Evolutionary conservation across 2,888 invertebrate genomes (phyloP).

Genomic region (Cantharis nigra): DNA sequence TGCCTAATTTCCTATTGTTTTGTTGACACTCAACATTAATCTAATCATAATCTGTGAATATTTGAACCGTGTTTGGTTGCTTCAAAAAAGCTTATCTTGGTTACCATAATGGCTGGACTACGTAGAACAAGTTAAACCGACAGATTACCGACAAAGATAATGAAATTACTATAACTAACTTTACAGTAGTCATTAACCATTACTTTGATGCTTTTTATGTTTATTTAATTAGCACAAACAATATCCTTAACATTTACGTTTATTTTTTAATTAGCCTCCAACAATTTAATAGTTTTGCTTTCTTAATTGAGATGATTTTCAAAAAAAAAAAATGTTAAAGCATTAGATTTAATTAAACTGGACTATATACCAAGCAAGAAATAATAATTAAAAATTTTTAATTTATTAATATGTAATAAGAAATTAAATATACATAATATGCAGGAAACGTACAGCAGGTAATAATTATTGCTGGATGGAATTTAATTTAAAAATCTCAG

Average conservation of each 20-base stretch:
- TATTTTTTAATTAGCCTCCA: background rate
- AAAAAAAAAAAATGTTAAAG: background rate
- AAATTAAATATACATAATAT: background rate
- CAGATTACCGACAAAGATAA: conserved; percentile 13
- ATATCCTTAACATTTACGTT: background rate
- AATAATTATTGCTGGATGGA: background rate
- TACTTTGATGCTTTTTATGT: conserved; percentile 7
- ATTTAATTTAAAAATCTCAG: background rate
- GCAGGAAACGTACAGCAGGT: background rate
- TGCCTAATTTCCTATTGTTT: conserved; percentile 31
- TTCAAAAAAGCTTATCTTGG: conserved; percentile 10
- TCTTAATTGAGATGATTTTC: background rate
- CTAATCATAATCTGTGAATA: conserved; percentile 28
- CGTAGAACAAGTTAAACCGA: conserved; percentile 3
- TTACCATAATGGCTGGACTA: conserved; percentile 1
- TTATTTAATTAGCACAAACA: conserved; percentile 12
- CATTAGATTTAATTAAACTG: background rate
- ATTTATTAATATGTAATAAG: background rate
- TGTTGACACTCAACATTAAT: conserved; percentile 21
- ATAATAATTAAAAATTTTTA: background rate
- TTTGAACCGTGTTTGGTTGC: conserved; percentile 4
- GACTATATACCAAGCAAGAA: background rate
- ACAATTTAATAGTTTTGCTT: background rate
- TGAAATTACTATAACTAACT: conserved; percentile 20
- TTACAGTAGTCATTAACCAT: conserved; percentile 12